Evolutionary conservation across 2,888 invertebrate genomes (phyloP), one percentile per base, ranked within the genome.

Genomic region (Ischnus inquisitorius): DNA sequence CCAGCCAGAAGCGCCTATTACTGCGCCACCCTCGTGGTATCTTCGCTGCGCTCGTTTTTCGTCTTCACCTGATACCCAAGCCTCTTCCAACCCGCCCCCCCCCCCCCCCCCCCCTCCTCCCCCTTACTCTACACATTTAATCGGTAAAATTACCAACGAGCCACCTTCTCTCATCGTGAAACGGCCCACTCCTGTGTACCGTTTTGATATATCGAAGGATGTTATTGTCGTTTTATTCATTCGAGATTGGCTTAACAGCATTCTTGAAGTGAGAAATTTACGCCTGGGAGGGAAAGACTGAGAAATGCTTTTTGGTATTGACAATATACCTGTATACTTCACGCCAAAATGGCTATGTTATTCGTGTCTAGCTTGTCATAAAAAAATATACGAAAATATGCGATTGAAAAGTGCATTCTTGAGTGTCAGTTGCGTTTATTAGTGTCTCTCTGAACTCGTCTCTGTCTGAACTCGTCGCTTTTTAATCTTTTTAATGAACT

Each of bases 11-110:
- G 43, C 71, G 65, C 43, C 51, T 75, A 48, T 62, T 75, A 75
- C 62, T 28, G 51, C 68, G 48, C 39, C 68, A 75, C 41, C 46
- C 62, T 68, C 68, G 48, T 46, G 39, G 46, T 46, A 72, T 72
- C 72, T 72, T 72, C 74, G 48, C 68, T 39, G 28, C 67, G 48
- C 68, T 75, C 79, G 51, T 80, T 68, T 80, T 68, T 68, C 80
- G 16, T 48, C 60, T 22, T 65, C 77, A 67, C 57, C 46, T 28
- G 43, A 71, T 69, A 78, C 62, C 57, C 72, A 46, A 28, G 25
- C 5, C 28, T 25, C 1, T 14, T 14, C 28, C 41, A n/a, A n/a
- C n/a, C n/a, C n/a, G n/a, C 6, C 25, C 62, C 57, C 8, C 46
- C 60, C 3, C 39, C 25, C 25, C 41, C 14, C 22, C 41, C 6